A percentile compares a stretch with the other conserved stretches of the same genome.
These are phyloP conservation scores for Drosophila novamexicana DNA, from an alignment of 1,140 invertebrate species.

Conservation along the genomic window DNA sequence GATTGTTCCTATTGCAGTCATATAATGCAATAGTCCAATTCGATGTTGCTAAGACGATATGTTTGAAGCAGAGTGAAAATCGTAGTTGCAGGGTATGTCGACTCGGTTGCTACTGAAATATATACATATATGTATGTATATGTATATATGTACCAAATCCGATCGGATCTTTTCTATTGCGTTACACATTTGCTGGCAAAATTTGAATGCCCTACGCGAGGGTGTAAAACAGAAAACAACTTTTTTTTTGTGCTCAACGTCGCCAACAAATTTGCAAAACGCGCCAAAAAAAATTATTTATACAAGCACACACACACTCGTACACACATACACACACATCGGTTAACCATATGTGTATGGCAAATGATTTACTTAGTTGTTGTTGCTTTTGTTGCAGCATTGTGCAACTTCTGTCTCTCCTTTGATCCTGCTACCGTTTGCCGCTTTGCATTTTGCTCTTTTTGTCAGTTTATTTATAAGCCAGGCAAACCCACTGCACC, in stretches of 20 bases:
- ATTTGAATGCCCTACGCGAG: too few species aligned
- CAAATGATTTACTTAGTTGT: conserved; percentile 17
- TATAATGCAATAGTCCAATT: too few species aligned
- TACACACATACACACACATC: neutral
- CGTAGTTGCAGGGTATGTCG: too few species aligned
- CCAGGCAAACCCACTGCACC: neutral
- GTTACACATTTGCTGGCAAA: too few species aligned
- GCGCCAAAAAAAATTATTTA: conserved; percentile 24
- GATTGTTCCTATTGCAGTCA: too few species aligned
- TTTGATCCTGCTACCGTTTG: neutral
- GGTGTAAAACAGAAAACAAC: conserved; percentile 4
- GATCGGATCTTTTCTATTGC: too few species aligned
- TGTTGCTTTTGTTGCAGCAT: neutral
- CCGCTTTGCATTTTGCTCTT: neutral
- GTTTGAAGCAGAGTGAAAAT: too few species aligned
- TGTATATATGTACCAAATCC: too few species aligned
- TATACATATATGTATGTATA: too few species aligned
- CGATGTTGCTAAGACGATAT: too few species aligned
- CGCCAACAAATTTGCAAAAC: conserved; percentile 32
- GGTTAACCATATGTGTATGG: neutral
- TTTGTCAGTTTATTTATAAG: conserved; percentile 21
- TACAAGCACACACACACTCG: neutral
- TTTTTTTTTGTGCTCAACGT: conserved; percentile 12
- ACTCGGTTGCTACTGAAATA: too few species aligned
- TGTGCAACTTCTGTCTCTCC: neutral